A percentile compares a stretch with the other conserved stretches of the same genome.
Evolutionary conservation across 2,113 vertebrate genomes (phyloP).

Genomic region (Tragulus kanchil): DNA sequence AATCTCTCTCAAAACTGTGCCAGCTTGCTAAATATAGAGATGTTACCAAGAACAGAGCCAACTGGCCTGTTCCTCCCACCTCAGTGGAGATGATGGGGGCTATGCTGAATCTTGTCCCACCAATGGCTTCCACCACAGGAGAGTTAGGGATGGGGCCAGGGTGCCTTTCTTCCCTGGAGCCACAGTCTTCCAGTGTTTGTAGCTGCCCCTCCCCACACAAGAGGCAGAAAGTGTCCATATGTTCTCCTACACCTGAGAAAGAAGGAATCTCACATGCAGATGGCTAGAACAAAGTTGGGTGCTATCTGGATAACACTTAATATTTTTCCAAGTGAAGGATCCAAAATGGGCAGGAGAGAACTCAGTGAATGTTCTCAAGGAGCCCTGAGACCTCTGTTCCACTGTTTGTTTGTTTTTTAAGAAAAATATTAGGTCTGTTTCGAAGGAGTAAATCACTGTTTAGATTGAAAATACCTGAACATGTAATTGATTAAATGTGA

Average conservation of each 20-base stretch:
- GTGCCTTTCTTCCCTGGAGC: neutral
- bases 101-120: neutral
- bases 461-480: neutral
- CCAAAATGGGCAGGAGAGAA: neutral
- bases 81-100: neutral
- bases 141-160: neutral
- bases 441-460: neutral
- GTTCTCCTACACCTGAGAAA: slow-evolving; percentile 15
- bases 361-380: neutral
- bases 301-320: slow-evolving; percentile 5
- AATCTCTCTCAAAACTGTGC: slow-evolving; percentile 80
- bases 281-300: slow-evolving; percentile 13
- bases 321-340: slow-evolving; percentile 34
- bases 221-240: neutral
- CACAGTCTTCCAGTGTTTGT: neutral
- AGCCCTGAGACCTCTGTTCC: neutral
- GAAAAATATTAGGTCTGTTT: neutral
- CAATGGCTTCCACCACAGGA: neutral
- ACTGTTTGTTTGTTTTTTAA: neutral
- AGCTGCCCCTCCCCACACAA: neutral
- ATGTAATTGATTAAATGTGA: neutral
- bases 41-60: slow-evolving; percentile 45
- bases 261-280: neutral
- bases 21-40: slow-evolving; percentile 78
- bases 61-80: slow-evolving; percentile 32